These are phyloP conservation scores for Andrena dorsata DNA, from an alignment of 2,888 invertebrate species.

Conservation along the genomic window DNA sequence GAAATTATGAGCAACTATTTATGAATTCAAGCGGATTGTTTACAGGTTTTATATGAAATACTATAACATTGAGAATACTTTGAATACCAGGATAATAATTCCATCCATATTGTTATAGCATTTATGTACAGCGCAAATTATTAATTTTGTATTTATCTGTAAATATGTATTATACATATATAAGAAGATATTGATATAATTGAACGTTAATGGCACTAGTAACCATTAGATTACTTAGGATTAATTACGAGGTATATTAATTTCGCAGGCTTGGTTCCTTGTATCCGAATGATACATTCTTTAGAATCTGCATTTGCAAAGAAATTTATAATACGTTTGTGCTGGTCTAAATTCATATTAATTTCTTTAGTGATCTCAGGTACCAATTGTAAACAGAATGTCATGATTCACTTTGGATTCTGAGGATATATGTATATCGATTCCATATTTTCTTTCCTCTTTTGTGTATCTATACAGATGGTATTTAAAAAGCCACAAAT, in stretches of 20 bases:
- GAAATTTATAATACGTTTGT: conserved; percentile 33
- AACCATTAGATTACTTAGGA: conserved; percentile 45
- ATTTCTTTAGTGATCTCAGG: conserved; percentile 65
- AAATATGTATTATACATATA: conserved; percentile 61
- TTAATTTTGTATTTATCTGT: conserved; percentile 66
- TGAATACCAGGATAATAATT: conserved; percentile 45
- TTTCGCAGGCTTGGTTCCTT: conserved; percentile 49
- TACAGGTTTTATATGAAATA: conserved; percentile 33
- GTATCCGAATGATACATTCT: conserved; percentile 36
- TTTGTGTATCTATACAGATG: conserved; percentile 53
- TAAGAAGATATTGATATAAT: conserved; percentile 47
- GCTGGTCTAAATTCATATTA: conserved; percentile 46
- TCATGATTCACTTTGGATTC: conserved; percentile 33
- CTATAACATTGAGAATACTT: conserved; percentile 44
- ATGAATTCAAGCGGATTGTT: conserved; percentile 25
- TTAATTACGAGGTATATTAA: conserved; percentile 43
- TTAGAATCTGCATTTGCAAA: conserved; percentile 39
- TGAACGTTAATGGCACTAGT: conserved; percentile 54
- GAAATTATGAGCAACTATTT: conserved; percentile 1
- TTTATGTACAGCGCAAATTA: conserved; percentile 60
- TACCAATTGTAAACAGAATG: conserved; percentile 46
- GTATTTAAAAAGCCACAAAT: conserved; percentile 56
- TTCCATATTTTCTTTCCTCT: conserved; percentile 28
- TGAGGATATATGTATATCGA: conserved; percentile 19
- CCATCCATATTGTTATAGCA: conserved; percentile 58